Conservation (phyloP, 2,113 vertebrate species). For the Porphyrio hochstetteri region DNA sequence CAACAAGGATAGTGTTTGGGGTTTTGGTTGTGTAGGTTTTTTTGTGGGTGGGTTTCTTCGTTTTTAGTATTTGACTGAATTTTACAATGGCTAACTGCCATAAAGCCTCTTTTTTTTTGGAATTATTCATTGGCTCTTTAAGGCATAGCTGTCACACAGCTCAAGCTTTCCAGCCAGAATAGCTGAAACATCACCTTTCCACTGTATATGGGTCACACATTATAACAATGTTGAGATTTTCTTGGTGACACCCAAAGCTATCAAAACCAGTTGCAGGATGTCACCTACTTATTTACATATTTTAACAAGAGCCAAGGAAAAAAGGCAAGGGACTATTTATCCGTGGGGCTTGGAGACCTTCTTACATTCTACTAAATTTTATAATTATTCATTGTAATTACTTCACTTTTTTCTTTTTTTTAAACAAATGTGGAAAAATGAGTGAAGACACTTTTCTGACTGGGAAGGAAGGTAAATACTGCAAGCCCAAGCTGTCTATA, state of each 20-base stretch:
- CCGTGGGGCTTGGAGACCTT: neutral
- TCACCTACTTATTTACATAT: conserved; percentile 46
- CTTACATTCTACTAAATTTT: neutral
- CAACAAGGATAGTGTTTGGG: neutral
- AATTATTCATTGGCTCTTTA: neutral
- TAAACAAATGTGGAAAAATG: neutral
- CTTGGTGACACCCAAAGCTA: conserved; percentile 36
- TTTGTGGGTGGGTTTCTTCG: neutral
- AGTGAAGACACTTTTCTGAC: neutral
- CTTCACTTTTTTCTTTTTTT: conserved; percentile 44
- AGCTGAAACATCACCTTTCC: neutral
- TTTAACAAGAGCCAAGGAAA: conserved; percentile 45
- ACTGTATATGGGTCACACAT: neutral
- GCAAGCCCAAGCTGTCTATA: neutral
- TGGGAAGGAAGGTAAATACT: neutral
- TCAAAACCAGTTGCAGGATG: conserved; percentile 19
- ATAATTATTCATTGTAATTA: conserved; percentile 45
- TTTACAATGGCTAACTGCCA: neutral
- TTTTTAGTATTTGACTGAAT: neutral
- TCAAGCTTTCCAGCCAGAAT: neutral
- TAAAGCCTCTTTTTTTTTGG: neutral
- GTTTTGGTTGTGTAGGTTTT: neutral
- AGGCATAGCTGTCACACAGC: neutral
- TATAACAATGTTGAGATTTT: neutral
- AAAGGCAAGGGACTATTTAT: conserved; percentile 22